Evolutionary conservation across 2,113 vertebrate species (phyloP), one percentile per base, ranked within the genome.

Genomic region (Arvicanthis niloticus): DNA sequence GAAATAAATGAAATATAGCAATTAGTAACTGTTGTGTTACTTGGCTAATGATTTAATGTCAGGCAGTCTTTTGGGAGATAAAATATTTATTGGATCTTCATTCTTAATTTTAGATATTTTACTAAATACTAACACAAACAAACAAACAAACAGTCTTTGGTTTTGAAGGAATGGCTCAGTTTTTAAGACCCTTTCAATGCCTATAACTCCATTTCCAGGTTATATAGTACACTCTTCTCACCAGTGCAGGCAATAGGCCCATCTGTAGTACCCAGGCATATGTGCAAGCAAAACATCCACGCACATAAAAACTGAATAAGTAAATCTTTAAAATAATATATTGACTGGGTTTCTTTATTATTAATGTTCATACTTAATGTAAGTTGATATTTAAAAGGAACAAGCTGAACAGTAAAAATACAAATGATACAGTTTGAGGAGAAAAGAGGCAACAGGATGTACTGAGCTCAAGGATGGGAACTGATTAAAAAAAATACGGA

Each of bases 31-130:
- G 3, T 17, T 34, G 2, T 16, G 42, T 9, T 12, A 15, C 1
- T 84, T 88, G 78, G 2, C 19, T 73, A 67, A 76, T 68, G 22
- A 26, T 45, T 40, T 77, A 91, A 93, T 90, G 73, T 92, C 65
- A 95, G 19, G 16, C 7, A 73, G 48, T 86, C 40, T 24, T 9
- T 91, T 76, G 2, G 0, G 58, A 31, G 68, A 81, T 6, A 22
- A 86, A 72, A 87, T 9, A 70, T 31, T 56, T 8, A 92, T 96
- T 82, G 12, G 1, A 15, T 92, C 5, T 88, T 19, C n/a, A 65
- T 58, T 87, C 2, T 1, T 75, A 17, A 58, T 2, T 53, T 2
- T 24, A 48, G 13, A 0, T 5, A 26, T 94, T 82, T 56, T 75
- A 6, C 9, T 7, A 17, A 82, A 19, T 75, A 60, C n/a, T 19